Conservation (phyloP, 2,888 invertebrate genomes). For the Eucriotettix oculatus region DNA sequence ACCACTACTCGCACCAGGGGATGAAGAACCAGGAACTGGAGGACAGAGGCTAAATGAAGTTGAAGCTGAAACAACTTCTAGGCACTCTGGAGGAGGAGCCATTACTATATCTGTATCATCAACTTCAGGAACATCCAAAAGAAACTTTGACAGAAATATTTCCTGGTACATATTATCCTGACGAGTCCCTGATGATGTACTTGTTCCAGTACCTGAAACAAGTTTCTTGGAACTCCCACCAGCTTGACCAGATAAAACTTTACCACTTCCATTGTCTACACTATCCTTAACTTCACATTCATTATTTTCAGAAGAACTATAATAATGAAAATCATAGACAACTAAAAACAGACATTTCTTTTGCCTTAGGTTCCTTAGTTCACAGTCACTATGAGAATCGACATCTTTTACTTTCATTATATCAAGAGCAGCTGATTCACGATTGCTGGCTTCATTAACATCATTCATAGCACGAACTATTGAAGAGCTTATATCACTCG, state of each 20-base stretch:
- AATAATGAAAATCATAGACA: slow-evolving; percentile 53
- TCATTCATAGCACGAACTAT: slow-evolving; percentile 61
- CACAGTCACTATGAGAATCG: background rate
- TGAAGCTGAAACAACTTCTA: slow-evolving; percentile 20
- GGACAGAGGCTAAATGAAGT: slow-evolving; percentile 23
- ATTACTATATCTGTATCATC: slow-evolving; percentile 19
- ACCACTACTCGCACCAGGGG: slow-evolving; percentile 1
- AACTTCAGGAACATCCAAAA: slow-evolving; percentile 25
- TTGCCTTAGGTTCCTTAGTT: slow-evolving; percentile 21
- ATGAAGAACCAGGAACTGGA: slow-evolving; percentile 13
- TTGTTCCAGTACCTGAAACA: slow-evolving; percentile 32
- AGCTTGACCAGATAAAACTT: slow-evolving; percentile 3
- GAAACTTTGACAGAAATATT: slow-evolving; percentile 23
- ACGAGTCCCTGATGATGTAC: slow-evolving; percentile 25
- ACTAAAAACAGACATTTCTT: slow-evolving; percentile 34
- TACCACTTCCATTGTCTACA: slow-evolving; percentile 7
- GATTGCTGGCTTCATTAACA: slow-evolving; percentile 49
- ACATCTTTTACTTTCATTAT: slow-evolving; percentile 29
- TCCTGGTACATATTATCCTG: slow-evolving; percentile 26
- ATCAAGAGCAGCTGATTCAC: slow-evolving; percentile 24
- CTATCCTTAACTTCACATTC: slow-evolving; percentile 7
- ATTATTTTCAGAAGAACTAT: slow-evolving; percentile 15
- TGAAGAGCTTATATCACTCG: slow-evolving; percentile 5
- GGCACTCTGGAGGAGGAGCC: slow-evolving; percentile 21
- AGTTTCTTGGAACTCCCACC: slow-evolving; percentile 22